A percentile compares a stretch with the other conserved stretches of the same genome.
These are phyloP conservation scores for Cyclura pinguis DNA, from an alignment of 2,797 vertebrate species.

Conservation along the genomic window DNA sequence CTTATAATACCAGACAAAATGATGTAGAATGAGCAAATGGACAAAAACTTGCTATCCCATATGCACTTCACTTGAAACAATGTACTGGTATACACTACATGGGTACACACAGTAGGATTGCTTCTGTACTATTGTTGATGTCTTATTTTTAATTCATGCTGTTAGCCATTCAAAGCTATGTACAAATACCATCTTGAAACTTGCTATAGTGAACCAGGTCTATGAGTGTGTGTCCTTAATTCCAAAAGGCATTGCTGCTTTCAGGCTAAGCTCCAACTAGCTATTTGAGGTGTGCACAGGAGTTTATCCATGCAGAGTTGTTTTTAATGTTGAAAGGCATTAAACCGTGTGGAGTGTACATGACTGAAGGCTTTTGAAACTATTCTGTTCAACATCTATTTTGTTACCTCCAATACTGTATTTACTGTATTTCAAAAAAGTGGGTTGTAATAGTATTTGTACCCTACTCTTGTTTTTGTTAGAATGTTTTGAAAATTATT, in stretches of 20 bases:
- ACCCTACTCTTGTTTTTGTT: background rate
- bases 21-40: no score
- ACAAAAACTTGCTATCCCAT: no score
- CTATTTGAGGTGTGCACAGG: background rate
- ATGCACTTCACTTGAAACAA: no score
- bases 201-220: background rate
- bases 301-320: background rate
- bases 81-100: background rate
- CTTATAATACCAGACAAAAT: no score
- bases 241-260: background rate
- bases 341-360: background rate
- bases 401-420: background rate
- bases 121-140: background rate
- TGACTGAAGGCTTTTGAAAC: background rate
- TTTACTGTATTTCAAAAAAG: background rate
- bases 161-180: background rate
- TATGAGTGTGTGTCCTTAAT: background rate
- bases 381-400: background rate
- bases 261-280: background rate
- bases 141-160: background rate
- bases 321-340: background rate
- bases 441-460: background rate
- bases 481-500: background rate
- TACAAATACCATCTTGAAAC: background rate
- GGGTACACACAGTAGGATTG: background rate